Base-by-base conservation (phyloP, 2,888 invertebrate species). In the Troides aeacus region DNA sequence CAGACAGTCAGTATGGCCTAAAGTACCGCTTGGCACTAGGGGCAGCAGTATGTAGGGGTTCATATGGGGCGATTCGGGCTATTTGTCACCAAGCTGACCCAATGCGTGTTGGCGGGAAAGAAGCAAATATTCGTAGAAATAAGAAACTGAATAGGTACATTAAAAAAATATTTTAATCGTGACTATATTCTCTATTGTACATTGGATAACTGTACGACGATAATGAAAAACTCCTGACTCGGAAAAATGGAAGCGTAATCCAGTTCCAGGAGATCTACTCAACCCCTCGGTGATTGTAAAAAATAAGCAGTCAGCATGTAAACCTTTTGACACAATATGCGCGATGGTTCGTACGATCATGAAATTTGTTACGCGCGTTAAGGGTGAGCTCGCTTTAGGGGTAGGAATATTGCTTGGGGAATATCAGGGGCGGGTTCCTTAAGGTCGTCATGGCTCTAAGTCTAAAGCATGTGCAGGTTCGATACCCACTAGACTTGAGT, bases 281-380 rank as follows among this genome's bases (percentile, higher is more conserved):
- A 53, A n/a, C n/a, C 18, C 53, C 7, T 53, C 53, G n/a, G n/a
- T n/a, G 53, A 53, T 53, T 53, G n/a, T 53, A 63, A 62, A 21
- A 62, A 61, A 60, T 18, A 60, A 42, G 21, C 42, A 42, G 62
- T 62, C 62, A 62, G 42, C 42, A 36, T 42, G 21, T 36, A 62
- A 42, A 62, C 21, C 56, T 57, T 57, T 64, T 24, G 36, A 56
- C 56, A 57, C 57, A 21, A 53, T 63, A 15, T 56, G 64, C 56
- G 56, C 64, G 64, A 64, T 64, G 57, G 57, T 46, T 68, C 62
- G 21, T 0, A 24, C 18, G n/a, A 17, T n/a, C 23, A 21, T 57
- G 36, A 24, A 68, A 36, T 50, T 59, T 21, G 63, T n/a, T 30
- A 50, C 39, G 12, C 21, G 57, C 62, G 18, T 68, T 58, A 68